These are phyloP conservation scores for Plutomurus gul DNA, from an alignment of 1,140 invertebrate genomes.

Conservation along the genomic window DNA sequence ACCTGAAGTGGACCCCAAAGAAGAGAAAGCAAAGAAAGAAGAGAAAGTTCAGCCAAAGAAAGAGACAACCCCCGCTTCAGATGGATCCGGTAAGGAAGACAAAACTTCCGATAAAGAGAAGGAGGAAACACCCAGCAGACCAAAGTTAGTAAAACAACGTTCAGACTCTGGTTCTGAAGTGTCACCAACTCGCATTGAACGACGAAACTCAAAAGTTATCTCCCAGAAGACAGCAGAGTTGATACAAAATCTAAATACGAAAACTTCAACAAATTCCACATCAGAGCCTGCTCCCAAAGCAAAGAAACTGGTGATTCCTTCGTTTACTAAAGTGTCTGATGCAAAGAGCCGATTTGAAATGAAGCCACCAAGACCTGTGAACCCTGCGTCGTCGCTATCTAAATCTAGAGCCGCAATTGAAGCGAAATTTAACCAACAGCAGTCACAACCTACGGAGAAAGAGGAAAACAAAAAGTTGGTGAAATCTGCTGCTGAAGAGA, in stretches of 20 bases:
- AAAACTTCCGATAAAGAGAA: constrained; percentile 19
- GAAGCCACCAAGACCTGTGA: constrained; percentile 40
- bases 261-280: constrained; percentile 41
- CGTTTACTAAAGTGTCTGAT: constrained; percentile 55
- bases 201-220: constrained; percentile 52
- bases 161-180: constrained; percentile 53
- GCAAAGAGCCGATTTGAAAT: constrained; percentile 55
- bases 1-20: not conserved
- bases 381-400: not conserved
- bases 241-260: constrained; percentile 53
- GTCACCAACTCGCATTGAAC: constrained; percentile 54
- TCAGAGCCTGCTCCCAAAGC: not conserved
- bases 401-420: constrained; percentile 29
- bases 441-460: not conserved
- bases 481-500: not conserved
- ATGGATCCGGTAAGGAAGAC: constrained; percentile 28
- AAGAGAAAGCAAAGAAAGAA: not conserved
- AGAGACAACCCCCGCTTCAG: constrained; percentile 41
- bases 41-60: constrained; percentile 37
- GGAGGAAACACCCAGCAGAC: not conserved
- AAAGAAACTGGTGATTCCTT: constrained; percentile 54
- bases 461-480: not conserved
- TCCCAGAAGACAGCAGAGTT: constrained; percentile 53
- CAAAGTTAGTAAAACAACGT: constrained; percentile 35
- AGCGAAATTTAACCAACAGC: not conserved